phyloP scores from a whole-genome alignment of 2,113 vertebrate genomes.

The Bambusicola thoracicus region DNA sequence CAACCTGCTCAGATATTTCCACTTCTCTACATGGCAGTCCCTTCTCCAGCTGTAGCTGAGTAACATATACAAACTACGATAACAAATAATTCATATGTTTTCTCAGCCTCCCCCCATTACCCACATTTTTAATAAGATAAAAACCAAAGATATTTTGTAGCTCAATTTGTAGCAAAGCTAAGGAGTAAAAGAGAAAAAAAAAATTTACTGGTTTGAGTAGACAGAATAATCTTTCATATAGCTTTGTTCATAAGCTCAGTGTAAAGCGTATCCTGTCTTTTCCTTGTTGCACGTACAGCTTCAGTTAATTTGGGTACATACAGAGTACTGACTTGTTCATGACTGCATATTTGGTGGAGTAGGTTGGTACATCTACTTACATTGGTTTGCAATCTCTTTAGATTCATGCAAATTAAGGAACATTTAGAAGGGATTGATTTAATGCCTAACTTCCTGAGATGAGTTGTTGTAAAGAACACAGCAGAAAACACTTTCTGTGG shows the following conservation, averaged over 20 bases:
- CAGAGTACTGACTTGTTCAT: background rate
- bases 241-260: background rate
- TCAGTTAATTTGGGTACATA: background rate
- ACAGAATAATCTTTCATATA: background rate
- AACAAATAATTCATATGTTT: background rate
- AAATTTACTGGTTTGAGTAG: background rate
- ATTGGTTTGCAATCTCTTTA: background rate
- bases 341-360: background rate
- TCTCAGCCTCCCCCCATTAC: background rate
- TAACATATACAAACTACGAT: background rate
- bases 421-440: background rate
- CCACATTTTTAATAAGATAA: background rate
- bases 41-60: background rate
- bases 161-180: background rate
- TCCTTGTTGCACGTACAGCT: background rate
- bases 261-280: background rate
- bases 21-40: background rate
- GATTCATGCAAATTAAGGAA: background rate
- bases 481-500: too few relatives aligned
- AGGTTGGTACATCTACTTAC: background rate
- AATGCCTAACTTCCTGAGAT: background rate
- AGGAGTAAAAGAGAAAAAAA: background rate
- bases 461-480: background rate
- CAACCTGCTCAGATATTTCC: background rate
- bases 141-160: background rate